These are phyloP conservation scores for Argyresthia goedartella DNA, from an alignment of 2,888 invertebrate species.

Conservation along the genomic window DNA sequence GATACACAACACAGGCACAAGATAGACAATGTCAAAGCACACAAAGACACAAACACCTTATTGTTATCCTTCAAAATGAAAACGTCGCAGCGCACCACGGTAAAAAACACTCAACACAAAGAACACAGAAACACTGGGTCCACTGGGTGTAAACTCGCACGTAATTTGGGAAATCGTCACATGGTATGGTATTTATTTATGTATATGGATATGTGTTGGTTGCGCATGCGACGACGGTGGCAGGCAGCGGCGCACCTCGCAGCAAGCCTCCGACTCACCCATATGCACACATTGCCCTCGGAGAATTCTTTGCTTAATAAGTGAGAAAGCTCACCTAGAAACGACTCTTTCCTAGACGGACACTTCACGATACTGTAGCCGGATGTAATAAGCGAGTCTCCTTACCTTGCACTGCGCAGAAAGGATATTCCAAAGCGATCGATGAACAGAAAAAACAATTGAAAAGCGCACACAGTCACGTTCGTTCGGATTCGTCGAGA, in stretches of 20 bases:
- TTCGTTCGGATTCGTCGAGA: conserved; percentile 60
- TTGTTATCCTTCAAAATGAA: conserved; percentile 1
- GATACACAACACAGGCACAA: not conserved
- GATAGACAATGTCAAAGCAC: not conserved
- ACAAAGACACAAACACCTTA: conserved; percentile 2
- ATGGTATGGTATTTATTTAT: conserved; percentile 22
- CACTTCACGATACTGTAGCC: conserved; percentile 36
- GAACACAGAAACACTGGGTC: conserved; percentile 24
- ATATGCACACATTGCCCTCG: conserved; percentile 60
- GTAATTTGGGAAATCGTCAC: conserved; percentile 47
- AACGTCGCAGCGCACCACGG: not conserved
- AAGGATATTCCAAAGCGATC: conserved; percentile 61
- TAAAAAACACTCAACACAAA: conserved; percentile 43
- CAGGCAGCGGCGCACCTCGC: conserved; percentile 51
- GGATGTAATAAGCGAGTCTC: conserved; percentile 23
- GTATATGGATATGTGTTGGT: conserved; percentile 17
- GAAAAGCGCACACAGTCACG: conserved; percentile 61
- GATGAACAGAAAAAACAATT: conserved; percentile 48
- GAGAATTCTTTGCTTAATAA: conserved; percentile 68
- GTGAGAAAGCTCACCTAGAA: conserved; percentile 54
- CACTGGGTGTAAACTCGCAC: conserved; percentile 22
- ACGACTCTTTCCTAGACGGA: conserved; percentile 27
- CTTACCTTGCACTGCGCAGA: conserved; percentile 69
- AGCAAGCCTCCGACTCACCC: conserved; percentile 51
- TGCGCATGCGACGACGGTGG: conserved; percentile 62